phyloP scores from a whole-genome alignment of 2,113 vertebrate species.

The Thamnaconus septentrionalis region DNA sequence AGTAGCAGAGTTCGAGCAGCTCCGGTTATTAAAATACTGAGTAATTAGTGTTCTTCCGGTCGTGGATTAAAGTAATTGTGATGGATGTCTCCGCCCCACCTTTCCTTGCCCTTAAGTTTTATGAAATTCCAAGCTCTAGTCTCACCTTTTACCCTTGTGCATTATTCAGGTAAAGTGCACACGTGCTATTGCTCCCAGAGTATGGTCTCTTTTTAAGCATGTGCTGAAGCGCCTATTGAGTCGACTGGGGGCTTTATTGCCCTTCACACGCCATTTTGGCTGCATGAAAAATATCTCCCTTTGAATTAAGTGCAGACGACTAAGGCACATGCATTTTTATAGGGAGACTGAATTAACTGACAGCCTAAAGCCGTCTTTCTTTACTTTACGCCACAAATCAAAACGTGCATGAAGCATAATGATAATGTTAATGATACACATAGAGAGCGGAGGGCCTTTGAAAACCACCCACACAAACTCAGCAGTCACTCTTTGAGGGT shows the following conservation, averaged over 20 bases:
- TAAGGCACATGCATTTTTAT: slow-evolving; percentile 66
- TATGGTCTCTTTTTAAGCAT: slow-evolving; percentile 60
- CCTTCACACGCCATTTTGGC: slow-evolving; percentile 70
- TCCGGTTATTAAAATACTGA: not conserved
- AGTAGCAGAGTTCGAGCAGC: slow-evolving; percentile 32
- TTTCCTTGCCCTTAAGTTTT: slow-evolving; percentile 50
- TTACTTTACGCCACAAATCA: slow-evolving; percentile 36
- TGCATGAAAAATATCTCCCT: slow-evolving; percentile 70
- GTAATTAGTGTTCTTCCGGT: slow-evolving; percentile 16
- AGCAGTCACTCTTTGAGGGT: slow-evolving; percentile 3
- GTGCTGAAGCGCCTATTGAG: slow-evolving; percentile 59
- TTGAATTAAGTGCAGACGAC: slow-evolving; percentile 77
- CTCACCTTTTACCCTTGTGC: slow-evolving; percentile 67
- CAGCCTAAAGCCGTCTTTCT: slow-evolving; percentile 48
- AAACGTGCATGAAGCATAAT: slow-evolving; percentile 47
- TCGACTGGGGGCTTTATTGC: slow-evolving; percentile 74
- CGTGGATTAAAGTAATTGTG: slow-evolving; percentile 59
- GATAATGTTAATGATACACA: slow-evolving; percentile 35
- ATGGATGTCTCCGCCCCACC: slow-evolving; percentile 36
- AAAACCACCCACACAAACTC: slow-evolving; percentile 28
- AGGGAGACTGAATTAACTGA: slow-evolving; percentile 72
- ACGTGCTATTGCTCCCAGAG: slow-evolving; percentile 47
- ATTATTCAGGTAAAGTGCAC: slow-evolving; percentile 67
- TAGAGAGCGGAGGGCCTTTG: slow-evolving; percentile 5
- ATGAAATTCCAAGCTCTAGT: slow-evolving; percentile 58